These are phyloP conservation scores for Phalanger gymnotis DNA, from an alignment of 2,797 vertebrate species.

Conservation along the genomic window DNA sequence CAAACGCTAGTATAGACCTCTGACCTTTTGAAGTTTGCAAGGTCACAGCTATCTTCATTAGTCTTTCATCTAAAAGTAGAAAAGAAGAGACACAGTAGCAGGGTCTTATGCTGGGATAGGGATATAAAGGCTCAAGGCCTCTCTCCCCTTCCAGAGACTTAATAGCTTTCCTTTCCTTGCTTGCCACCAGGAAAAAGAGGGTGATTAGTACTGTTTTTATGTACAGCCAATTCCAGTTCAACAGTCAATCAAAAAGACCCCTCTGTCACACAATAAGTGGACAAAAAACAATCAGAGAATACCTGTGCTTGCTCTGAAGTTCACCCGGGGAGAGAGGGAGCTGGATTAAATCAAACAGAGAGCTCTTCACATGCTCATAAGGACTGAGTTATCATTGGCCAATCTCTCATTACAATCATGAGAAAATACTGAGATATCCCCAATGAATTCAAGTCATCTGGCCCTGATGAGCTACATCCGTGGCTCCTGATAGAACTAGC, in stretches of 20 bases:
- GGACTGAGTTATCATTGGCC: not conserved
- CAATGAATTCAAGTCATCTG: not conserved
- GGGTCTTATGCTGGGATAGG: not conserved
- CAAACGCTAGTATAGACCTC: not conserved
- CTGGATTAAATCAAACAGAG: not conserved
- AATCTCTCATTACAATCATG: not conserved
- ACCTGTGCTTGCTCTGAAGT: not conserved
- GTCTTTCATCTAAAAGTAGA: not conserved
- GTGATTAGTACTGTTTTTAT: not conserved
- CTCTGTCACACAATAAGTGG: not conserved
- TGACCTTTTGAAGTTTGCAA: not conserved
- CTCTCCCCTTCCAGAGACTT: not conserved
- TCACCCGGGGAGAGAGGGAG: not conserved
- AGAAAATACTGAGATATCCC: not conserved
- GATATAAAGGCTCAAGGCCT: not conserved
- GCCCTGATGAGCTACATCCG: not conserved
- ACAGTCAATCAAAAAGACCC: not conserved
- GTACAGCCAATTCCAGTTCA: not conserved
- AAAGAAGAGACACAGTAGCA: not conserved
- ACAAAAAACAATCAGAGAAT: not conserved
- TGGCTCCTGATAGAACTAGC: not conserved
- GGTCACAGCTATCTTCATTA: not conserved
- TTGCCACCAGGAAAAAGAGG: not conserved
- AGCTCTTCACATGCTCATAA: not conserved
- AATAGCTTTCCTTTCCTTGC: not conserved